Evolutionary conservation across 2,797 vertebrate species (phyloP), one percentile per base, ranked within the genome.

Genomic region (Alosa sapidissima): DNA sequence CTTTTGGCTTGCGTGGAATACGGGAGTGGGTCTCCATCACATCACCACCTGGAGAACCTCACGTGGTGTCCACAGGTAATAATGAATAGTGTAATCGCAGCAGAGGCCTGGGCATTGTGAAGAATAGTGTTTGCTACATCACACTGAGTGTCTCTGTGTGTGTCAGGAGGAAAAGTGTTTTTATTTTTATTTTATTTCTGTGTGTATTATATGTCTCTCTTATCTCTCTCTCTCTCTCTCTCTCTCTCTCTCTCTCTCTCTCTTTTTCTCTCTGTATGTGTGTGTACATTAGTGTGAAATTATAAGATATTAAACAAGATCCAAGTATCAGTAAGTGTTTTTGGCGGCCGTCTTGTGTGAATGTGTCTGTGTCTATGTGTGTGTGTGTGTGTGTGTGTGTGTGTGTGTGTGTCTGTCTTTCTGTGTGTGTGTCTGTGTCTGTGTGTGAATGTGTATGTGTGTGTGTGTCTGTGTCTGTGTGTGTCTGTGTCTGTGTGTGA

Each of bases 401-500:
- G 11, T 72, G 65, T 72, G 28, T 72, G 2, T 78, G 5, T 78
- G 7, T 21, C 1, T 72, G 65, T 28, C 28, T 28, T 28, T 28
- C 28, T 41, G 65, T 21, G 6, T 51, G 28, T 36, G 81, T 84
- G 84, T 81, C 21, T 9, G 41, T n/a, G 47, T 58, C 51, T 78
- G 60, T 36, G 51, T 68, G 55, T 85, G 82, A 51, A 52, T n/a
- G n/a, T n/a, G 41, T 41, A 3, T 41, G 41, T 41, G 72, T 14
- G 2, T 45, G 72, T 78, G 19, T 49, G 72, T 36, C 11, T 72
- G 51, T 81, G 72, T 60, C 41, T 65, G 10, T 36, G n/a, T 82
- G 36, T 83, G 55, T 81, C 21, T 9, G 41, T n/a, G 47, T 58
- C 51, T 78, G 60, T 36, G 51, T 68, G 55, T 85, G 82, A 51